phyloP scores from a whole-genome alignment of 2,797 vertebrate genomes.

The Alosa sapidissima region DNA sequence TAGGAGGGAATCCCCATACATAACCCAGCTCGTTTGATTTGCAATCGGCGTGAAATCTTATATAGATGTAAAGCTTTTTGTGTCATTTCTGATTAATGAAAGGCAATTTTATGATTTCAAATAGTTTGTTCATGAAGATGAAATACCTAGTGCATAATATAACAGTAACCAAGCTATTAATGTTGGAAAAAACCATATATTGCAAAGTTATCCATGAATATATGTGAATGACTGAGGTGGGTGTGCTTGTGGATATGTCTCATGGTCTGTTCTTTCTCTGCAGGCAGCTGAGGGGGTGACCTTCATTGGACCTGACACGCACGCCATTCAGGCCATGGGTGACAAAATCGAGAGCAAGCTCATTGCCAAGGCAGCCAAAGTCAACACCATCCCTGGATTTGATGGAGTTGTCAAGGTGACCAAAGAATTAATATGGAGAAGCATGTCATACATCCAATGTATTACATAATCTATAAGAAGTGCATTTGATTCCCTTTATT shows the following conservation, averaged over 20 bases:
- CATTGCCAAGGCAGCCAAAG: constrained; percentile 92
- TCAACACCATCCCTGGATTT: constrained; percentile 96
- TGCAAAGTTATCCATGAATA: background rate
- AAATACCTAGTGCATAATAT: too few species aligned
- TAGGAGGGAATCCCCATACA: background rate
- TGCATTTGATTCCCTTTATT: too few species aligned
- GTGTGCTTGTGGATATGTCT: background rate
- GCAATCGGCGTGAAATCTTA: background rate
- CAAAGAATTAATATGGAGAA: background rate
- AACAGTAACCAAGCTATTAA: background rate
- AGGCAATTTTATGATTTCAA: background rate
- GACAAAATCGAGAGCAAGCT: constrained; percentile 99
- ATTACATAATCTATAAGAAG: too few species aligned
- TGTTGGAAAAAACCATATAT: background rate
- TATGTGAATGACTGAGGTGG: background rate
- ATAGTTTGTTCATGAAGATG: background rate
- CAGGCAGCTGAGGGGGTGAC: constrained; percentile 84
- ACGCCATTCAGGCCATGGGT: constrained; percentile 96
- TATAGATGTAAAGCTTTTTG: background rate
- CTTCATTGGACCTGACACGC: constrained; percentile 93
- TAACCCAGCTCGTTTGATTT: background rate
- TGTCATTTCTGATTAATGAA: background rate
- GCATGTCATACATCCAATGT: background rate
- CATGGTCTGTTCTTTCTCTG: constrained; percentile 48
- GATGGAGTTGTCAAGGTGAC: constrained; percentile 95